Conservation (phyloP, 2,113 vertebrate species). For the Heteronetta atricapilla region DNA sequence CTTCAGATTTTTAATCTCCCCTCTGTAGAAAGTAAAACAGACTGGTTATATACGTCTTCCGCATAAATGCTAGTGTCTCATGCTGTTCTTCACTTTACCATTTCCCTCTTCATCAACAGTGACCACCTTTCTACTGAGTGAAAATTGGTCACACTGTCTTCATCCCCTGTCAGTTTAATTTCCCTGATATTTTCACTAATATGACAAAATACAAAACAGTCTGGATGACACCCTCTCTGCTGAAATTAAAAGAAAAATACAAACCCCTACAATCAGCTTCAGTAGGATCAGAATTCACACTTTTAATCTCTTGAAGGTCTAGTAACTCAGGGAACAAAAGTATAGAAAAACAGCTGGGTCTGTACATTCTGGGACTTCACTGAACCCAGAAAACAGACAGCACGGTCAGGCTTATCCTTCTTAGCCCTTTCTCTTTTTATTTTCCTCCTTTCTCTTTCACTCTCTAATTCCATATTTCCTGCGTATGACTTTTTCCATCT, state of each 20-base stretch:
- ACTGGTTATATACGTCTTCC: not conserved
- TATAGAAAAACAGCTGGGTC: not conserved
- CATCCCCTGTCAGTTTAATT: not conserved
- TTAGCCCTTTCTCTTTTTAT: not conserved
- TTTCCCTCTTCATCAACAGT: not conserved
- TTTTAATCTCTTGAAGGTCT: not conserved
- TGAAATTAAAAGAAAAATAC: not conserved
- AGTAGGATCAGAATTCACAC: not conserved
- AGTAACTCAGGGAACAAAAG: not conserved
- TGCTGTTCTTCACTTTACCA: not conserved
- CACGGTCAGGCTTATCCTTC: not conserved
- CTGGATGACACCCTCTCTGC: not conserved
- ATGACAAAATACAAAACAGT: not conserved
- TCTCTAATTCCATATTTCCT: not conserved
- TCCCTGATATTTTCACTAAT: not conserved
- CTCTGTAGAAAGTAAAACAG: not conserved
- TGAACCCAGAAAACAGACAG: not conserved
- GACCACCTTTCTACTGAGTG: not conserved
- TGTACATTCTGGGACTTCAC: not conserved
- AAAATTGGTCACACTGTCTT: not conserved
- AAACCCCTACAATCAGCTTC: not conserved
- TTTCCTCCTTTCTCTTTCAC: not conserved
- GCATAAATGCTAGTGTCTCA: not conserved
- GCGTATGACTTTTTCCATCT: not conserved
- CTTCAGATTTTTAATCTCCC: slow-evolving; percentile 3